Evolutionary conservation across 2,113 vertebrate species (phyloP).

Genomic region (Globicephala melas): DNA sequence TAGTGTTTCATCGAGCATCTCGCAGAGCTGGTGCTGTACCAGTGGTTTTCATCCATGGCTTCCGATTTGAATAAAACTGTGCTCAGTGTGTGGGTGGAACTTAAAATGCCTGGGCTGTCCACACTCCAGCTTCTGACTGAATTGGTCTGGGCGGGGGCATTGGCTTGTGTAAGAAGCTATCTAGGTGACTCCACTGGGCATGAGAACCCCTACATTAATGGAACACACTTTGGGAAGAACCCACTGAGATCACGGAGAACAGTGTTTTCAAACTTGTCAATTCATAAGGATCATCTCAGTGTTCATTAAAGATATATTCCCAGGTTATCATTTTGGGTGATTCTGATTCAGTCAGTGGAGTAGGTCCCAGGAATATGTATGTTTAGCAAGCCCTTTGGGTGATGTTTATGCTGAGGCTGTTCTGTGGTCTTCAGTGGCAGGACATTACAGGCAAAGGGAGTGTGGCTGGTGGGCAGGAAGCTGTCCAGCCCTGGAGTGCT

Average conservation of each 20-base stretch:
- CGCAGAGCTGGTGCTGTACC: neutral
- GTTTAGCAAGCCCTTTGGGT: neutral
- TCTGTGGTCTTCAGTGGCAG: neutral
- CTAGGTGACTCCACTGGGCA: neutral
- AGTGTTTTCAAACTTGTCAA: neutral
- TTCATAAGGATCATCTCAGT: neutral
- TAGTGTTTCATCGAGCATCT: neutral
- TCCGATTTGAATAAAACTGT: neutral
- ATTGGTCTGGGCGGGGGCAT: neutral
- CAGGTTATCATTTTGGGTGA: neutral
- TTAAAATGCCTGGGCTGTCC: neutral
- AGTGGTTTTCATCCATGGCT: neutral
- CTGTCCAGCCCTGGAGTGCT: rapidly evolving
- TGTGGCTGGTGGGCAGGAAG: neutral
- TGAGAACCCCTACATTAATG: neutral
- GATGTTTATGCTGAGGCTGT: neutral
- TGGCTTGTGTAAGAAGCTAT: neutral
- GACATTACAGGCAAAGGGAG: neutral
- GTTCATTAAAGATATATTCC: neutral
- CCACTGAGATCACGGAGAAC: neutral
- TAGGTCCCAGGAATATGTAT: neutral
- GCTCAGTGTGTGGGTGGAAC: neutral
- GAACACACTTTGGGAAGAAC: neutral
- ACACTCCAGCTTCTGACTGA: neutral
- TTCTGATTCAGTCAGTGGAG: neutral